Conservation (phyloP, 1,140 invertebrate genomes). For the Scaptomyza graminum region DNA sequence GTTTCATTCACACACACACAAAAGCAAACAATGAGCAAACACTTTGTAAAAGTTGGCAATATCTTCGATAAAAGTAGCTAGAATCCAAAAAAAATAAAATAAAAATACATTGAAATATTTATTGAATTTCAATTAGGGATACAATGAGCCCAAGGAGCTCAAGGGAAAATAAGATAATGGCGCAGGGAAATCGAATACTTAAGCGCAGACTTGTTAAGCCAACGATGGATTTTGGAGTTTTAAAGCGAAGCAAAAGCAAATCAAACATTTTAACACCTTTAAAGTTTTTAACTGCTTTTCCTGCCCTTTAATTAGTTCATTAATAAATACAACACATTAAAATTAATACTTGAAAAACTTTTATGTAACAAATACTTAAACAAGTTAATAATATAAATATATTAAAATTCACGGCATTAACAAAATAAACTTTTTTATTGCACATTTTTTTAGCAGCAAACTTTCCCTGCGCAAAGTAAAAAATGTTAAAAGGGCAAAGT, state of each 20-base stretch:
- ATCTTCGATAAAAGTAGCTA: constrained; percentile 11
- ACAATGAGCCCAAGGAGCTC: background rate
- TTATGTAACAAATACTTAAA: no score
- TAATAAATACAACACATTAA: no score
- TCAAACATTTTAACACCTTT: no score
- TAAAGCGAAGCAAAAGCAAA: no score
- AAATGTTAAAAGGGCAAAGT: constrained; percentile 19
- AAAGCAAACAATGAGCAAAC: constrained; percentile 46
- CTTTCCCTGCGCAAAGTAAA: constrained; percentile 37
- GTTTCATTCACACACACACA: constrained; percentile 44
- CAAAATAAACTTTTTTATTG: constrained; percentile 36
- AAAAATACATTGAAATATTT: constrained; percentile 45
- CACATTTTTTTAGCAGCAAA: constrained; percentile 34
- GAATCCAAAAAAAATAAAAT: background rate
- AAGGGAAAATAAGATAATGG: background rate
- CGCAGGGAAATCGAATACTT: background rate
- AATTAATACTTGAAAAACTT: no score
- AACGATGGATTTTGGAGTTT: no score
- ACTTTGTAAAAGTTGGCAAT: constrained; percentile 39
- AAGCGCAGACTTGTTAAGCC: no score
- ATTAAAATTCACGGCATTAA: background rate
- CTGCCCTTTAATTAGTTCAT: no score
- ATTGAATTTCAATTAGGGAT: constrained; percentile 44
- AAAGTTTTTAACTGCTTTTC: no score
- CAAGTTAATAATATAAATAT: no score